Base-by-base conservation (phyloP, 2,888 invertebrate species). In the Microdon myrmicae region DNA sequence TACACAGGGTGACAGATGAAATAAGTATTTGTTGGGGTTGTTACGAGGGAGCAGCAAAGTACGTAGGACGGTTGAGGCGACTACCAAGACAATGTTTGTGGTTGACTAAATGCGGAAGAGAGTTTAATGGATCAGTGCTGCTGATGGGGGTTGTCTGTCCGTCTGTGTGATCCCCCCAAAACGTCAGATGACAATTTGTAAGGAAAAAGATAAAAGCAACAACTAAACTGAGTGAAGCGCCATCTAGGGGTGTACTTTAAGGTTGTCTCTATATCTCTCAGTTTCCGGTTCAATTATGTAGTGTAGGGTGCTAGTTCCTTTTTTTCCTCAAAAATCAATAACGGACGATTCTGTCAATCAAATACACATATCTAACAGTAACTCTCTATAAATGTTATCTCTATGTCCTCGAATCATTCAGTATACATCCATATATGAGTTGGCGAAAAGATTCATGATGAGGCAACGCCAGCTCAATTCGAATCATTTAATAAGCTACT, bases 401-500 rank as follows among this genome's bases (percentile, higher is more conserved):
- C 28, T 47, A 25, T 14, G n/a, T n/a, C n/a, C n/a, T n/a, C n/a
- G n/a, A n/a, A n/a, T n/a, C n/a, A n/a, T n/a, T n/a, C n/a, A n/a
- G n/a, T n/a, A n/a, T n/a, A n/a, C n/a, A n/a, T n/a, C n/a, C n/a
- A n/a, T n/a, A n/a, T n/a, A n/a, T n/a, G n/a, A n/a, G n/a, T n/a
- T n/a, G n/a, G n/a, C n/a, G n/a, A n/a, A n/a, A n/a, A n/a, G 41
- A 20, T 34, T 35, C 29, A 35, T 29, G 12, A 22, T 43, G 22
- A 35, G 14, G 34, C 43, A n/a, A n/a, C 51, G 53, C 45, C 56
- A 26, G 19, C 10, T 23, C 31, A 58, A 64, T 58, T 47, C 51
- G 64, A 64, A 64, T 64, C 51, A 64, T 64, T 64, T 64, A 64
- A 64, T 56, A 64, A 51, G 35, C 43, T 45, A 58, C 51, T 64